phyloP scores from a whole-genome alignment of 2,113 vertebrate species.

The Oryzias celebensis region DNA sequence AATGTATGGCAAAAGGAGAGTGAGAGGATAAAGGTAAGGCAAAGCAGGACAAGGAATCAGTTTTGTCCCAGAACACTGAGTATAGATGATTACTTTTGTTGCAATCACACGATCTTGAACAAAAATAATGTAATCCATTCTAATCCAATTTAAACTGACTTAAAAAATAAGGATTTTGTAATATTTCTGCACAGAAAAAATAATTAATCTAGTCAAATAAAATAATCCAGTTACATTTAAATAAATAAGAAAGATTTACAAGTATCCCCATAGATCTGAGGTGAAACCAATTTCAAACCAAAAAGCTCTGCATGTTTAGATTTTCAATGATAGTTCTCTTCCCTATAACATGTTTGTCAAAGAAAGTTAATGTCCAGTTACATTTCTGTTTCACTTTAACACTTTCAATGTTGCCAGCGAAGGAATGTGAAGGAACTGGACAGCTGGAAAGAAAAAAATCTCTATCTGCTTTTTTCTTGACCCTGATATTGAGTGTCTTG shows the following conservation, averaged over 20 bases:
- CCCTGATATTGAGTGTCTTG: neutral
- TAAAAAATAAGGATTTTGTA: conserved; percentile 13
- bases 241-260: conserved; percentile 25
- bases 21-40: conserved; percentile 2
- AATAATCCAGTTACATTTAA: conserved; percentile 24
- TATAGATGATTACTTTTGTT: conserved; percentile 30
- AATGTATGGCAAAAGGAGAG: conserved; percentile 8
- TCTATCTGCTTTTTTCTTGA: conserved; percentile 23
- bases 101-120: conserved; percentile 19
- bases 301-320: neutral
- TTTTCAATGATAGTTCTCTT: neutral
- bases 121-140: conserved; percentile 18
- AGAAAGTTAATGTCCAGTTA: too few relatives aligned
- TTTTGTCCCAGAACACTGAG: conserved; percentile 9
- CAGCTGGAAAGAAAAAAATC: conserved; percentile 9
- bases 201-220: conserved; percentile 8
- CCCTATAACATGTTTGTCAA: too few relatives aligned
- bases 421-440: conserved; percentile 11
- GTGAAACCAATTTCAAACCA: neutral
- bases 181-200: neutral
- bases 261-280: conserved; percentile 3
- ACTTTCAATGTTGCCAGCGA: conserved; percentile 33
- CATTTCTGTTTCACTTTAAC: neutral
- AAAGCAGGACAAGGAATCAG: neutral
- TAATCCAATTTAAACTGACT: conserved; percentile 40